A percentile compares a stretch with the other conserved stretches of the same genome.
Conservation (phyloP, 1,140 invertebrate genomes). For the Lycorma delicatula region DNA sequence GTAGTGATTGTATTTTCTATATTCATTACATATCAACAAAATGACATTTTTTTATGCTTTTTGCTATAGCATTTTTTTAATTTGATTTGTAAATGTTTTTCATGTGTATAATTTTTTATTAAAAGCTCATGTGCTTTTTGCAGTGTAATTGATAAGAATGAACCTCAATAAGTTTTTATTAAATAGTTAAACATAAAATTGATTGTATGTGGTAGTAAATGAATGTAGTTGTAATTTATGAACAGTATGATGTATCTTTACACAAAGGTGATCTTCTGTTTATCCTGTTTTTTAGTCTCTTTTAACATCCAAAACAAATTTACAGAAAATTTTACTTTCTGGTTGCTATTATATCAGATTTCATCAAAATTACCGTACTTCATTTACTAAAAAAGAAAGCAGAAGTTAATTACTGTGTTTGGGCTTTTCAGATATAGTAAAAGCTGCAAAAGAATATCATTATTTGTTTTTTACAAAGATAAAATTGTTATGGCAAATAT, state of each 20-base stretch:
- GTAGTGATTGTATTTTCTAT: slow-evolving; percentile 13
- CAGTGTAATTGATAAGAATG: slow-evolving; percentile 6
- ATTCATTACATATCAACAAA: slow-evolving; percentile 11
- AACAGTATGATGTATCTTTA: not conserved
- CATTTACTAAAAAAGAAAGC: not conserved
- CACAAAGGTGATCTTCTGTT: not conserved
- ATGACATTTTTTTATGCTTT: not conserved
- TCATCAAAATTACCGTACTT: slow-evolving; percentile 3
- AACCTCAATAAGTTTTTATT: slow-evolving; percentile 19
- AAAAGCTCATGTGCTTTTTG: not conserved
- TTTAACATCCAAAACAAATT: no score
- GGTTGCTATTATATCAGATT: not conserved
- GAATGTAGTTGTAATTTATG: slow-evolving; percentile 15
- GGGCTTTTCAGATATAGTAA: no score
- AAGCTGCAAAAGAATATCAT: no score
- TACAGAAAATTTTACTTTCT: not conserved
- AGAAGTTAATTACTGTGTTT: not conserved
- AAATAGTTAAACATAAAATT: slow-evolving; percentile 13
- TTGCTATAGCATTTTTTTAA: not conserved
- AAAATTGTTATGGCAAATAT: no score
- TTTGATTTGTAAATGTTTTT: not conserved
- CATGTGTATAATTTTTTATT: not conserved
- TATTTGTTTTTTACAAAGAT: no score
- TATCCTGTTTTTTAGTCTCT: no score
- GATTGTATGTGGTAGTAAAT: slow-evolving; percentile 9